Percentiles rank a stretch among this genome's conserved stretches.
phyloP scores from a whole-genome alignment of 2,888 invertebrate species.

The Epirrhoe tristata region DNA sequence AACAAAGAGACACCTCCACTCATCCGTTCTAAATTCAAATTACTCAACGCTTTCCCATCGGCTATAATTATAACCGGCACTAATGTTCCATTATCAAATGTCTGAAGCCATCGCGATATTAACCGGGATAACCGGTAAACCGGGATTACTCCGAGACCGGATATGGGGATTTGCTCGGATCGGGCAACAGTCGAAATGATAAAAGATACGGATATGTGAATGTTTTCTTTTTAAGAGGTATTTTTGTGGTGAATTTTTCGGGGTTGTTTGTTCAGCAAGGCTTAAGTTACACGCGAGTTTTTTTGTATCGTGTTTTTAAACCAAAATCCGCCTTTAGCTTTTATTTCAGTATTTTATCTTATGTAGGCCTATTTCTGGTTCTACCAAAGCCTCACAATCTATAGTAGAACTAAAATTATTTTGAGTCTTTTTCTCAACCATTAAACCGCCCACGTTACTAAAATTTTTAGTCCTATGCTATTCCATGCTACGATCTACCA shows the following conservation, averaged over 20 bases:
- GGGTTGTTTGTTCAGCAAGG: slow-evolving; percentile 20
- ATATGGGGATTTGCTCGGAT: slow-evolving; percentile 83
- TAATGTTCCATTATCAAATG: slow-evolving; percentile 77
- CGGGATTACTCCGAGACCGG: slow-evolving; percentile 81
- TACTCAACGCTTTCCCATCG: slow-evolving; percentile 54
- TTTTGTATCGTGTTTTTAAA: not conserved
- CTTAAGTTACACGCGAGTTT: slow-evolving; percentile 14
- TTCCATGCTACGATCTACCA: no score
- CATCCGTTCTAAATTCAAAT: slow-evolving; percentile 36
- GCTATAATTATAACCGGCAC: slow-evolving; percentile 76
- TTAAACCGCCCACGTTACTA: no score
- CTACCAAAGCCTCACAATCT: not conserved
- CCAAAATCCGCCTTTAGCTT: not conserved
- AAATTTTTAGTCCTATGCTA: no score
- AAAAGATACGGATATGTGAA: slow-evolving; percentile 71
- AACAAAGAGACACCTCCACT: slow-evolving; percentile 23
- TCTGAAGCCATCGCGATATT: slow-evolving; percentile 54
- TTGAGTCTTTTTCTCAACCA: no score
- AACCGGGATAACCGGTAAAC: slow-evolving; percentile 76
- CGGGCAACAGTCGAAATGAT: slow-evolving; percentile 79
- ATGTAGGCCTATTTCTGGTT: not conserved
- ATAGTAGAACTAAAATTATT: not conserved
- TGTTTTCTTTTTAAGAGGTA: slow-evolving; percentile 36
- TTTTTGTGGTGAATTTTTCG: slow-evolving; percentile 30
- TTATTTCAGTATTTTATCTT: not conserved